Conservation (phyloP, 2,113 vertebrate species). For the Anas platyrhynchos region DNA sequence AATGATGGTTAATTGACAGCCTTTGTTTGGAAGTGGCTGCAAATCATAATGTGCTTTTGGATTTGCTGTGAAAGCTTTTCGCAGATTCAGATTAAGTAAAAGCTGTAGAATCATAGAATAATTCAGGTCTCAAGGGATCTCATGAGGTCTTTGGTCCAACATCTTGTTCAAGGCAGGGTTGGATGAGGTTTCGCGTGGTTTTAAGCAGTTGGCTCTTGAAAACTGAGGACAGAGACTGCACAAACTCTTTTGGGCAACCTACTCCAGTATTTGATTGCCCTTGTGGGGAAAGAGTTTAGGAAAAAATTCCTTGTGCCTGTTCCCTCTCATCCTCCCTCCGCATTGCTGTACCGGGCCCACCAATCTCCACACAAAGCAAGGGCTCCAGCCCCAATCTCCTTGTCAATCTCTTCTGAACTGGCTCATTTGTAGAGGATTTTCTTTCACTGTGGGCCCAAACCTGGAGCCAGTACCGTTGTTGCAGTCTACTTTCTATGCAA, state of each 20-base stretch:
- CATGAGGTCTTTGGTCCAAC: neutral
- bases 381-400: neutral
- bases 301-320: neutral
- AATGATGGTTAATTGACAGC: neutral
- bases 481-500: neutral
- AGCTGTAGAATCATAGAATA: neutral
- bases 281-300: neutral
- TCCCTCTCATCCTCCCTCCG: neutral
- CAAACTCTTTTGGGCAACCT: neutral
- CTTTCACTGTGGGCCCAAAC: neutral
- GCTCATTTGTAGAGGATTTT: neutral
- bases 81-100: neutral
- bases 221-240: neutral
- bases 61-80: neutral
- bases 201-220: neutral
- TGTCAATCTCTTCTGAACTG: neutral
- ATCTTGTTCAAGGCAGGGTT: neutral
- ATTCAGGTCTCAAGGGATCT: neutral
- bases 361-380: fast-evolving
- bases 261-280: neutral
- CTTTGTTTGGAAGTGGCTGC: neutral
- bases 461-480: fast-evolving
- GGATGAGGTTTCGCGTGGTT: neutral
- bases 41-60: neutral
- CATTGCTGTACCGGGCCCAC: neutral